These are phyloP conservation scores for Amblyjoppa proteus DNA, from an alignment of 2,888 invertebrate species.

Conservation along the genomic window DNA sequence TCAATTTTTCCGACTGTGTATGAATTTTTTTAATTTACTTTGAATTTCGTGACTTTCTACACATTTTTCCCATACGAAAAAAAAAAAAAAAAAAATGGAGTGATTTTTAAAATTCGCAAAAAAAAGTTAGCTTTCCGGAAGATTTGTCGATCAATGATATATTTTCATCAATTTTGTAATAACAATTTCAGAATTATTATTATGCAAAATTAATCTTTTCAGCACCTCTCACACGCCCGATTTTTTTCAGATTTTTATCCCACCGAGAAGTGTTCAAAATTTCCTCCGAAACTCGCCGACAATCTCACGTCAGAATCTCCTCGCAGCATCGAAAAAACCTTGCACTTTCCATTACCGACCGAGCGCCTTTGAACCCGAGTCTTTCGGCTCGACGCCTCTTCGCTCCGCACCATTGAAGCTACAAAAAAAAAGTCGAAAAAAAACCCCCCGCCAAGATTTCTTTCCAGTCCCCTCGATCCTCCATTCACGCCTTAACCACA, in stretches of 20 bases:
- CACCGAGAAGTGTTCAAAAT: background rate
- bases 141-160: background rate
- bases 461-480: conserved; percentile 27
- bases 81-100: too few relatives aligned
- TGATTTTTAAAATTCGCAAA: too few relatives aligned
- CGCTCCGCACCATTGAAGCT: too few relatives aligned
- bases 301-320: too few relatives aligned
- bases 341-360: background rate
- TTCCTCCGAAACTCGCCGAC: background rate
- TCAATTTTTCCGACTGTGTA: too few relatives aligned
- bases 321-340: background rate
- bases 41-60: too few relatives aligned
- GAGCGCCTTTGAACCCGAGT: too few relatives aligned
- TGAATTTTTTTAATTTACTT: too few relatives aligned
- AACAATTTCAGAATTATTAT: background rate
- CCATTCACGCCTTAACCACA: background rate
- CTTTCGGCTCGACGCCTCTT: too few relatives aligned
- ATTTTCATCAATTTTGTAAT: background rate
- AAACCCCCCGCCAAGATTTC: conserved; percentile 17
- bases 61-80: too few relatives aligned
- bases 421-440: background rate
- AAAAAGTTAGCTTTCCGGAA: too few relatives aligned
- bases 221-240: background rate
- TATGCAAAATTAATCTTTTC: background rate
- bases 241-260: background rate